Conservation (phyloP, 2,113 vertebrate genomes). For the Ovibos moschatus region DNA sequence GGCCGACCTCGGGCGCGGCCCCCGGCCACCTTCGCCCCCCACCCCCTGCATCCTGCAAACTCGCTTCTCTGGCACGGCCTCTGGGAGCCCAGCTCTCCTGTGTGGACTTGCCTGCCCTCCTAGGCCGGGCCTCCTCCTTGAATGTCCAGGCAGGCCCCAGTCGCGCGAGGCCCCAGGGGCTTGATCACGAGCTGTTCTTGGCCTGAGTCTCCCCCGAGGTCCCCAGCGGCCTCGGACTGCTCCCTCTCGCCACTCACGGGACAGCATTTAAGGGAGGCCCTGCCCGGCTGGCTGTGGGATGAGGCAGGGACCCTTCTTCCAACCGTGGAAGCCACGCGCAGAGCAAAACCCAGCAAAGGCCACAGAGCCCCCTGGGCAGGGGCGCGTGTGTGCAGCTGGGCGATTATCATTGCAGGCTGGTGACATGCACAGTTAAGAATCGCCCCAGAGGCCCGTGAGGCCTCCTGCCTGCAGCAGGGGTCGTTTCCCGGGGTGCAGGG, state of each 20-base stretch:
- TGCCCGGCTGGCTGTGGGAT: neutral
- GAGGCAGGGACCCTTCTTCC: accelerated
- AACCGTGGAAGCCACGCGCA: neutral
- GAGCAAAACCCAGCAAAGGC: neutral
- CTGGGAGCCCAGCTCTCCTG: neutral
- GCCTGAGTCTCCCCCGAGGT: neutral
- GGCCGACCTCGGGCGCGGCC: neutral
- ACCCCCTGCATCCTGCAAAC: accelerated
- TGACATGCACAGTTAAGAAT: neutral
- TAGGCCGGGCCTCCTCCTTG: neutral
- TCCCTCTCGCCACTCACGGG: neutral
- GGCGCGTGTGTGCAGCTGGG: neutral
- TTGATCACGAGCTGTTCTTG: neutral
- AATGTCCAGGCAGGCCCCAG: neutral
- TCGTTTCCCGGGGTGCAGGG: accelerated
- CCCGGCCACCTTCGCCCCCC: accelerated
- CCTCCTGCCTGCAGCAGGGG: neutral
- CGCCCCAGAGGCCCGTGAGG: neutral
- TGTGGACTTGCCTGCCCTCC: neutral
- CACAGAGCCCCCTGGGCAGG: neutral
- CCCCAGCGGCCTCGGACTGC: neutral
- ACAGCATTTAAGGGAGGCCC: neutral
- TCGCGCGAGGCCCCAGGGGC: accelerated
- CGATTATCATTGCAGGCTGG: neutral
- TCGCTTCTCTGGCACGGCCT: neutral